phyloP scores from a whole-genome alignment of 1,140 invertebrate species.

The Oncopodura yosiiana region DNA sequence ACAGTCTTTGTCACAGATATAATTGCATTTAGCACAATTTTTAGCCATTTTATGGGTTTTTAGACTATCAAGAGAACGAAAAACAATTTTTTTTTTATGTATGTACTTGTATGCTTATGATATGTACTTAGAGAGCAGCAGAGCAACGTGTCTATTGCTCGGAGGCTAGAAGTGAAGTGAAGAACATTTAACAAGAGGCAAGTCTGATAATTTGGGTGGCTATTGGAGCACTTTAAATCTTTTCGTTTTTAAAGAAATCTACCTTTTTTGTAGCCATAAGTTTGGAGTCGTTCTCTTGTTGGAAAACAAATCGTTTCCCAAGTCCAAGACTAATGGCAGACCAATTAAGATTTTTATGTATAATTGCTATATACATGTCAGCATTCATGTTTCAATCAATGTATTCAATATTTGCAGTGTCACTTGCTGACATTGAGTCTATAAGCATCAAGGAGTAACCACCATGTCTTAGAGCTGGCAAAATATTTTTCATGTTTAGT shows the following conservation, averaged over 20 bases:
- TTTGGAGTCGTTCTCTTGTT: constrained; percentile 40
- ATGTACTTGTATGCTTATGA: too few relatives aligned
- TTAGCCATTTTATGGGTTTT: too few relatives aligned
- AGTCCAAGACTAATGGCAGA: constrained; percentile 29
- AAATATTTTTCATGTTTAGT: constrained; percentile 1
- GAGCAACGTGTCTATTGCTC: too few relatives aligned
- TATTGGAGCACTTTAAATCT: constrained; percentile 34
- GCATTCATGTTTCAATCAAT: constrained; percentile 38
- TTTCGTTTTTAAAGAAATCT: constrained; percentile 35
- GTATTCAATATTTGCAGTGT: constrained; percentile 36
- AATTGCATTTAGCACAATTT: too few relatives aligned
- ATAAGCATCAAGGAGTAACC: constrained; percentile 38
- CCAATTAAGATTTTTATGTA: constrained; percentile 30
- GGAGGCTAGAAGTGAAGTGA: too few relatives aligned
- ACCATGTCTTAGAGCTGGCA: constrained; percentile 38
- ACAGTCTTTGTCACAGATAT: too few relatives aligned
- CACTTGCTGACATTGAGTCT: constrained; percentile 37
- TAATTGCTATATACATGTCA: constrained; percentile 35
- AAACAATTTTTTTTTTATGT: too few relatives aligned
- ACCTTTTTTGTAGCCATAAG: constrained; percentile 34
- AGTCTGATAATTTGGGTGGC: constrained; percentile 39
- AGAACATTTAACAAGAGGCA: too few relatives aligned
- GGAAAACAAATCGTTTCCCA: constrained; percentile 27
- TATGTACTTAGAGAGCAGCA: too few relatives aligned
- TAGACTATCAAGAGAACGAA: too few relatives aligned